These are phyloP conservation scores for Cyclargus thomasi DNA, from an alignment of 1,140 invertebrate species.

Conservation along the genomic window DNA sequence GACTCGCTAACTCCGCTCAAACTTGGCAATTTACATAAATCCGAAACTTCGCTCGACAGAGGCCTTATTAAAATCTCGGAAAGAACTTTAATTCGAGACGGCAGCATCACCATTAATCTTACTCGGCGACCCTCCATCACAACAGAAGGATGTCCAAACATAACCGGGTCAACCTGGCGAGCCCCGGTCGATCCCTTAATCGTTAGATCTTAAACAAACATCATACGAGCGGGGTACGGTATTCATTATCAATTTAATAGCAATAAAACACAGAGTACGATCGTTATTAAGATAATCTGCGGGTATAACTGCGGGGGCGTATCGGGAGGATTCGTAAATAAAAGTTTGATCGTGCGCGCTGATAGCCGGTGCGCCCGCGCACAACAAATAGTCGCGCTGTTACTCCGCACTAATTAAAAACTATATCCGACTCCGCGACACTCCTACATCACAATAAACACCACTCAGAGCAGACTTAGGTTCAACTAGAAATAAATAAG, in stretches of 20 bases:
- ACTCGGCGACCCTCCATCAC: slow-evolving; percentile 30
- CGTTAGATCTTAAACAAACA: background rate
- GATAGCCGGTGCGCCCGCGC: slow-evolving; percentile 49
- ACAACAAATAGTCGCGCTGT: slow-evolving; percentile 63
- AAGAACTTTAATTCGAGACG: slow-evolving; percentile 63
- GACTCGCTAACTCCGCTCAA: slow-evolving; percentile 28
- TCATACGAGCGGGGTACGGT: background rate
- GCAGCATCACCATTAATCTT: slow-evolving; percentile 64
- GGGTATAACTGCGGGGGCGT: background rate
- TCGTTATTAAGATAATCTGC: slow-evolving; percentile 11
- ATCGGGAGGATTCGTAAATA: slow-evolving; percentile 43
- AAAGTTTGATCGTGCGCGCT: slow-evolving; percentile 40
- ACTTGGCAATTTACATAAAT: slow-evolving; percentile 62
- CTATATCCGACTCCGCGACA: slow-evolving; percentile 40
- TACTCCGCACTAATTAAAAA: slow-evolving; percentile 56
- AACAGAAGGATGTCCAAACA: slow-evolving; percentile 1
- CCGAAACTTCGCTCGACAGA: slow-evolving; percentile 54
- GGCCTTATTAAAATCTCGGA: slow-evolving; percentile 65
- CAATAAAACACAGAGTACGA: slow-evolving; percentile 8
- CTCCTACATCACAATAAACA: too few relatives aligned
- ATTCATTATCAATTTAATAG: slow-evolving; percentile 13
- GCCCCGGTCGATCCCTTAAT: background rate
- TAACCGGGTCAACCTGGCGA: background rate
- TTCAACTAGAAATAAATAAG: too few relatives aligned
- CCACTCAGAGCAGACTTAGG: too few relatives aligned